Evolutionary conservation across 2,797 vertebrate species (phyloP).

Genomic region (Enteromius afrohamiltoni): DNA sequence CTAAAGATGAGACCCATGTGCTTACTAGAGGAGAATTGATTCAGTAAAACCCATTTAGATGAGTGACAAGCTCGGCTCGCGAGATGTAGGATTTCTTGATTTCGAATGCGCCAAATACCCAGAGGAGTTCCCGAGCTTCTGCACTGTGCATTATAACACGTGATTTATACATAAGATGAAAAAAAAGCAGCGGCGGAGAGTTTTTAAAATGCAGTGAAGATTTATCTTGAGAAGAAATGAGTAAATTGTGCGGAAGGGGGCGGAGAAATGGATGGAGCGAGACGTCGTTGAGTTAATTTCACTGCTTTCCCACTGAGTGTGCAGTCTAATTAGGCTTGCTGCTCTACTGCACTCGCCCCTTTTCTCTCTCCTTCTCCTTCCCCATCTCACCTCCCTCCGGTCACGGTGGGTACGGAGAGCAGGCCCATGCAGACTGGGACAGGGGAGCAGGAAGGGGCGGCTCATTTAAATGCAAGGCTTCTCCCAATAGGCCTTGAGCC

Average conservation of each 20-base stretch:
- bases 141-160: conserved; percentile 29
- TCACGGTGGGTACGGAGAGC: conserved; percentile 36
- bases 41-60: conserved; percentile 56
- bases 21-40: conserved; percentile 50
- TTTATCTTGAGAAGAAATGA: conserved; percentile 30
- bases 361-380: conserved; percentile 11
- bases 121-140: conserved; percentile 32
- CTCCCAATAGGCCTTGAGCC: conserved; percentile 52
- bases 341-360: conserved; percentile 22
- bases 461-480: conserved; percentile 61
- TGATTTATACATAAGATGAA: conserved; percentile 44
- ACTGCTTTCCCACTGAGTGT: conserved; percentile 45
- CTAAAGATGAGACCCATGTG: conserved; percentile 47
- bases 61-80: conserved; percentile 44
- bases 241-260: conserved; percentile 24
- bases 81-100: conserved; percentile 48
- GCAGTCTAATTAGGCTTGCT: conserved; percentile 59
- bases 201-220: conserved; percentile 38
- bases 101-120: conserved; percentile 50
- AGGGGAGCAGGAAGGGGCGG: conserved; percentile 31
- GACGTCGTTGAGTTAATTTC: conserved; percentile 49
- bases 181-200: conserved; percentile 37
- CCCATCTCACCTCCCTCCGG: conserved; percentile 13
- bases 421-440: conserved; percentile 31
- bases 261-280: conserved; percentile 32